These are phyloP conservation scores for Aporrectodea caliginosa DNA, from an alignment of 1,140 invertebrate genomes.

Conservation along the genomic window DNA sequence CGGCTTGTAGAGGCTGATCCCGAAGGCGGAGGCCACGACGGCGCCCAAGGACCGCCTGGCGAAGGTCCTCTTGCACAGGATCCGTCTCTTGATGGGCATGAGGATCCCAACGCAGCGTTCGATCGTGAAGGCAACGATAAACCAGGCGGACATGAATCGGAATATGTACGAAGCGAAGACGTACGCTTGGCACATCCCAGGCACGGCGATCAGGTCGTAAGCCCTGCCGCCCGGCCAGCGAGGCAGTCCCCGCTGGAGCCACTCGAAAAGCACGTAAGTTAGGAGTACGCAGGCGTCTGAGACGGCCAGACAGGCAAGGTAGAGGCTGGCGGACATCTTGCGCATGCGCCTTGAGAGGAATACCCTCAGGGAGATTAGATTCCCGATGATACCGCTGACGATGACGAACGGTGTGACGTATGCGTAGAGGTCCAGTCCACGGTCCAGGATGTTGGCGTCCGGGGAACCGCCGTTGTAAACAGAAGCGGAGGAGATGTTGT, in stretches of 20 bases:
- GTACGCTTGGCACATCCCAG: constrained; percentile 43
- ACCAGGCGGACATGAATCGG: constrained; percentile 47
- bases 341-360: constrained; percentile 43
- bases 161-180: constrained; percentile 42
- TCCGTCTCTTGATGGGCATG: constrained; percentile 25
- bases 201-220: constrained; percentile 36
- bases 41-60: constrained; percentile 13
- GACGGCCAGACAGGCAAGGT: constrained; percentile 43
- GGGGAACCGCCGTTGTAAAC: neutral
- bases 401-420: constrained; percentile 32
- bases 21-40: neutral
- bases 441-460: neutral
- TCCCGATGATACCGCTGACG: constrained; percentile 41
- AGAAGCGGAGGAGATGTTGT: neutral
- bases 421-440: constrained; percentile 1
- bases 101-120: constrained; percentile 42
- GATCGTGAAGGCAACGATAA: constrained; percentile 46
- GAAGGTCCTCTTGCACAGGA: constrained; percentile 19
- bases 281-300: constrained; percentile 40
- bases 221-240: constrained; percentile 19
- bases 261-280: constrained; percentile 44
- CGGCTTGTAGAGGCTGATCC: constrained; percentile 25
- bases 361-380: constrained; percentile 40
- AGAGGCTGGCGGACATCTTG: constrained; percentile 41
- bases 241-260: constrained; percentile 37